Percentiles rank a stretch among this genome's conserved stretches.
phyloP scores from a whole-genome alignment of 2,888 invertebrate genomes.

The Machimus atricapillus region DNA sequence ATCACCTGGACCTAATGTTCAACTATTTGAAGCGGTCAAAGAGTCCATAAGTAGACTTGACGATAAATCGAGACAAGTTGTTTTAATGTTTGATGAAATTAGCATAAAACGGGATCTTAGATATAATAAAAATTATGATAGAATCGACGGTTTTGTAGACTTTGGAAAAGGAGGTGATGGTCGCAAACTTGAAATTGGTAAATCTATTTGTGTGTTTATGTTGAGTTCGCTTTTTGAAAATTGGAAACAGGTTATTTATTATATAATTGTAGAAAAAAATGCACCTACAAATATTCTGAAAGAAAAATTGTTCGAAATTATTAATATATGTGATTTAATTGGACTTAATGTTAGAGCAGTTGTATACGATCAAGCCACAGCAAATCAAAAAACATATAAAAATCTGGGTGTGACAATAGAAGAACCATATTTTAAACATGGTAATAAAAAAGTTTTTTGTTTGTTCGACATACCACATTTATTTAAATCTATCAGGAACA shows the following conservation, averaged over 20 bases:
- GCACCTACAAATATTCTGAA: background rate
- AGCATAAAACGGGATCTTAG: background rate
- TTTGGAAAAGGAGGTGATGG: background rate
- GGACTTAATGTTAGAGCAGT: background rate
- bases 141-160: background rate
- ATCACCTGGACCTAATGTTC: background rate
- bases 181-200: background rate
- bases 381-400: background rate
- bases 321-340: background rate
- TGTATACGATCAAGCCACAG: background rate
- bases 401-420: background rate
- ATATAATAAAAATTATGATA: background rate
- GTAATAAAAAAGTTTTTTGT: background rate
- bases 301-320: background rate
- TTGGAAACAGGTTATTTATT: background rate
- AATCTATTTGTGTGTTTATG: background rate
- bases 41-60: background rate
- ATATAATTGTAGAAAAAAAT: background rate
- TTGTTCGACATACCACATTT: background rate
- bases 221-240: background rate
- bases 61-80: background rate
- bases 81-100: conserved; percentile 1
- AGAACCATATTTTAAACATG: background rate
- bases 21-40: background rate
- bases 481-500: background rate